These are phyloP conservation scores for Agrilus biguttatus DNA, from an alignment of 2,888 invertebrate genomes.

Conservation along the genomic window DNA sequence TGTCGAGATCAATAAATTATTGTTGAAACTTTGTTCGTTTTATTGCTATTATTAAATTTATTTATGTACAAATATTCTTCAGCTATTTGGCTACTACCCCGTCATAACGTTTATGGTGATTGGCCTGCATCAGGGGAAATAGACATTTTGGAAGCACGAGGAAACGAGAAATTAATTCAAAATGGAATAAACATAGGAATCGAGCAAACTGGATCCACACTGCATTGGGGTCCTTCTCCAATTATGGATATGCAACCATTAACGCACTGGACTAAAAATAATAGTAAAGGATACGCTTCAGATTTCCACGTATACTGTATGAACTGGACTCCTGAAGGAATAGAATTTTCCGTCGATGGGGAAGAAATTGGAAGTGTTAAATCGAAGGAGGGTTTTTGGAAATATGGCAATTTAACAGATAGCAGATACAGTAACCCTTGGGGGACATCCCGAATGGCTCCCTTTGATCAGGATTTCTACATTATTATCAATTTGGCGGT, in stretches of 20 bases:
- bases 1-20: no score
- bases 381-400: slow-evolving; percentile 49
- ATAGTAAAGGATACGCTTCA: slow-evolving; percentile 32
- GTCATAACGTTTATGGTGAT: slow-evolving; percentile 44
- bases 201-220: slow-evolving; percentile 42
- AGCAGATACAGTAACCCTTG: slow-evolving; percentile 41
- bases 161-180: slow-evolving; percentile 34
- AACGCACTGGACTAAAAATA: slow-evolving; percentile 33
- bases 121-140: slow-evolving; percentile 65
- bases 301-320: slow-evolving; percentile 50
- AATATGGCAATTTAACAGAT: slow-evolving; percentile 39
- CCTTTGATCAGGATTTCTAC: slow-evolving; percentile 53
- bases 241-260: slow-evolving; percentile 36
- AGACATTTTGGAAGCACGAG: slow-evolving; percentile 51
- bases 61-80: slow-evolving; percentile 2
- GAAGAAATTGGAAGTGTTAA: slow-evolving; percentile 35
- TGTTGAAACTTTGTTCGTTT: no score
- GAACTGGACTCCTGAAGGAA: slow-evolving; percentile 46
- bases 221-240: slow-evolving; percentile 52
- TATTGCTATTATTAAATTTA: no score
- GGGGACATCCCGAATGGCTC: slow-evolving; percentile 46
- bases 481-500: slow-evolving; percentile 52
- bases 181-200: slow-evolving; percentile 41
- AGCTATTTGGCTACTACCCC: slow-evolving; percentile 60
- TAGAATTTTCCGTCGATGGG: slow-evolving; percentile 39